These are phyloP conservation scores for Musca vetustissima DNA, from an alignment of 1,140 invertebrate genomes.

Conservation along the genomic window DNA sequence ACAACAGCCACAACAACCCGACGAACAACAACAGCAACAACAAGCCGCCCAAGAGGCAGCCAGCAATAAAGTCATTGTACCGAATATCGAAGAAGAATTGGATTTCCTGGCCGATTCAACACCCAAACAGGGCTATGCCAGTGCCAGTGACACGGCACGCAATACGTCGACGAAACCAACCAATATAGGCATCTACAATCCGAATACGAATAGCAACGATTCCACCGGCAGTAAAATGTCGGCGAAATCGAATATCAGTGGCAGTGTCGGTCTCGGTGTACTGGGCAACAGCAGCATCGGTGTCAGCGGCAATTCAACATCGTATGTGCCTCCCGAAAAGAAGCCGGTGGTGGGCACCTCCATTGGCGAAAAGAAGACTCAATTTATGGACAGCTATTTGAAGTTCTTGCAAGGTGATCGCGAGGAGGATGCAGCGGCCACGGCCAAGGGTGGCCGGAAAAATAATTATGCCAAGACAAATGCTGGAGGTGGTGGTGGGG, in stretches of 20 bases:
- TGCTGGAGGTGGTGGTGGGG: neutral
- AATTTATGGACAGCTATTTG: constrained; percentile 82
- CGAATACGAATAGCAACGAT: constrained; percentile 21
- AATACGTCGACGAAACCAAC: constrained; percentile 37
- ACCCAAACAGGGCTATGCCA: constrained; percentile 56
- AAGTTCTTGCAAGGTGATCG: constrained; percentile 82
- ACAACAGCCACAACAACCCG: constrained; percentile 34
- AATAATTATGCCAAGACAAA: constrained; percentile 46
- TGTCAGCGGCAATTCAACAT: neutral
- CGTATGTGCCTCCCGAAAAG: constrained; percentile 32
- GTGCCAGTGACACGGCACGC: constrained; percentile 53
- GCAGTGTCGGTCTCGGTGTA: too few species aligned
- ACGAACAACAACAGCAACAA: constrained; percentile 63
- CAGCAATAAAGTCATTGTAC: constrained; percentile 76
- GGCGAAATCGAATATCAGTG: constrained; percentile 11
- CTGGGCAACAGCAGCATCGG: neutral
- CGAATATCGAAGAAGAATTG: constrained; percentile 82
- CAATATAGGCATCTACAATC: constrained; percentile 52
- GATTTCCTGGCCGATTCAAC: constrained; percentile 70
- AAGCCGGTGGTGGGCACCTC: constrained; percentile 62
- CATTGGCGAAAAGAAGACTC: constrained; percentile 63
- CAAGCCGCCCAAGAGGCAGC: constrained; percentile 54
- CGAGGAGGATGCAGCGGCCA: constrained; percentile 69
- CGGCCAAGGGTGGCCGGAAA: constrained; percentile 50
- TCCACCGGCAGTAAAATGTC: constrained; percentile 26